Evolutionary conservation across 1,140 invertebrate genomes (phyloP), one percentile per base, ranked within the genome.

Genomic region (Drosophila mayri): DNA sequence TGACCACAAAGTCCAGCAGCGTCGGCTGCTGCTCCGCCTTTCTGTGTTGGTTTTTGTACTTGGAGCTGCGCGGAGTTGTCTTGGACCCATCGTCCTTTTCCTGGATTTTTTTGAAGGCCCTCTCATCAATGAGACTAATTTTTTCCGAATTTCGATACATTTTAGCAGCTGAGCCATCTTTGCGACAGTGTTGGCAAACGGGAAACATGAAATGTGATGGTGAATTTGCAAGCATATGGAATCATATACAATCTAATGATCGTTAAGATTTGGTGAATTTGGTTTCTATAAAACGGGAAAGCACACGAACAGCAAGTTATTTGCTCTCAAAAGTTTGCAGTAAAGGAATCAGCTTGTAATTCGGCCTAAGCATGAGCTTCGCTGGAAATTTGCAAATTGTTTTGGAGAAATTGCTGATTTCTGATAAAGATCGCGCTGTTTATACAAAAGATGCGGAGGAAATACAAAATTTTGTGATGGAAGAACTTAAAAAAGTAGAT

Each of bases 1-100:
- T 49, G 20, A 66, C n/a, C 5, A 88, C 18, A 65, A 87, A 92
- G 30, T 92, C 83, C 10, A 92, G 11, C 0, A 91, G 68, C 1
- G 74, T 68, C 14, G 77, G 60, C 10, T 59, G 43, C 25, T 50
- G 49, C n/a, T 62, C 40, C 9, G 18, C 25, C 8, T 60, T 77
- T 12, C 76, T 66, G 50, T 84, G 84, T 9, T 81, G 79, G 14
- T 76, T 81, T 38, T 87, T 91, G 43, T 82, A 88, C 46, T 92
- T 92, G 32, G 86, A 47, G 61, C 77, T 92, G 14, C 71, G 83
- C 2, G 79, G 49, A 25, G 16, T 20, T n/a, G 11, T 82, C 43
- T 28, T 37, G 9, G 32, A 8, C 9, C 2, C 35, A 28, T 32
- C 40, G 20, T 68, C 47, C 10, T 63, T 73, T 0, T 37, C 7